These are phyloP conservation scores for Petromus typicus DNA, from an alignment of 2,113 vertebrate species.

Conservation along the genomic window DNA sequence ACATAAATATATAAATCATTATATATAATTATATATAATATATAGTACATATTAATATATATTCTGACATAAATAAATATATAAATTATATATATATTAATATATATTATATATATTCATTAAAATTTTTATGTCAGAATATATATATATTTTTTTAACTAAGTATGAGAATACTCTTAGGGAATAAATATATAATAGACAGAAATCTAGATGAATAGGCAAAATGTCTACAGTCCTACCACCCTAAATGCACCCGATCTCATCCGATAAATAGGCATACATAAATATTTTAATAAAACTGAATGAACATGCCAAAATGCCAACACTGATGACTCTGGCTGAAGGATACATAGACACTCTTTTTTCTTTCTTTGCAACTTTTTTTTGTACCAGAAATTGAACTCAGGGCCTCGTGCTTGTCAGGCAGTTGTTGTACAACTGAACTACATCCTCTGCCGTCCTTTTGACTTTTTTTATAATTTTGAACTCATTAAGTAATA, in stretches of 20 bases:
- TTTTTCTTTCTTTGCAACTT: not conserved
- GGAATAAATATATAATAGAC: not conserved
- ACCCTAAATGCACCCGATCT: too few species aligned
- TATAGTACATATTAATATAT: too few species aligned
- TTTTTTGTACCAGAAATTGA: not conserved
- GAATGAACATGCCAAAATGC: not conserved
- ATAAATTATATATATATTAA: too few species aligned
- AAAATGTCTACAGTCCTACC: too few species aligned
- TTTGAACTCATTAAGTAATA: constrained; percentile 38
- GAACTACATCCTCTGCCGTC: not conserved
- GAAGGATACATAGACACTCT: not conserved
- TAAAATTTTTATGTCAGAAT: too few species aligned
- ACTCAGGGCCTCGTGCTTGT: too few species aligned
- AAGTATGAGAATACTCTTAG: constrained; percentile 25
- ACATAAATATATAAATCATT: too few species aligned
- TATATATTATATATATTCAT: too few species aligned
- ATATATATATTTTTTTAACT: not conserved
- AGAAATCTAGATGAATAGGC: not conserved
- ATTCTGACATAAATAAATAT: too few species aligned
- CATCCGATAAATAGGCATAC: not conserved
- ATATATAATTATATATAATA: too few species aligned
- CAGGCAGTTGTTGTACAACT: too few species aligned
- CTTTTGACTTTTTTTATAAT: constrained; percentile 13
- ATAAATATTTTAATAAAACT: constrained; percentile 25
- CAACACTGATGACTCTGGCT: not conserved